phyloP scores from a whole-genome alignment of 2,888 invertebrate genomes.

The Drosophila birchii region DNA sequence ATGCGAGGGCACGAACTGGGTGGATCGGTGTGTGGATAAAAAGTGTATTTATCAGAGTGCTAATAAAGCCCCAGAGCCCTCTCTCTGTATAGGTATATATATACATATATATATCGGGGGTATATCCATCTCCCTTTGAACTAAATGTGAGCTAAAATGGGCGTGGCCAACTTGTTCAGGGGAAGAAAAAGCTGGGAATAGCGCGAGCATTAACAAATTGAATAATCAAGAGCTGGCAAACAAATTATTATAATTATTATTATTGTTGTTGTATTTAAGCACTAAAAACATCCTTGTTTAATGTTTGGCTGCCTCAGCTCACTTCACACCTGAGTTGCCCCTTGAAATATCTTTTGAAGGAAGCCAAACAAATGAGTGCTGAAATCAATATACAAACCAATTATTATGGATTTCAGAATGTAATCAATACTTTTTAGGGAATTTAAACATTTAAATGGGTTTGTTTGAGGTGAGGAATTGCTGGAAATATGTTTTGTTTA shows the following conservation, averaged over 20 bases:
- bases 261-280: neutral
- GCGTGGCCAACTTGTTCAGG: slow-evolving; percentile 17
- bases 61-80: slow-evolving; percentile 50
- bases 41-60: slow-evolving; percentile 69
- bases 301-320: slow-evolving; percentile 33
- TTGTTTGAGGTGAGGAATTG: neutral
- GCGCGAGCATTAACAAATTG: slow-evolving; percentile 28
- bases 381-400: slow-evolving; percentile 21
- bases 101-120: neutral
- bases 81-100: neutral
- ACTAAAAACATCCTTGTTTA: slow-evolving; percentile 23
- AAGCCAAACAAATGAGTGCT: slow-evolving; percentile 26
- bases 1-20: slow-evolving; percentile 40
- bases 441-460: neutral
- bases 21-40: slow-evolving; percentile 36
- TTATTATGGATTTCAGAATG: slow-evolving; percentile 28
- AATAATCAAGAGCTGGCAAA: slow-evolving; percentile 23
- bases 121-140: slow-evolving; percentile 18
- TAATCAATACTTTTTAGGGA: slow-evolving; percentile 11
- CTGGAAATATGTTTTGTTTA: neutral
- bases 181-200: neutral
- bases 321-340: slow-evolving; percentile 23
- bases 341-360: slow-evolving; percentile 4
- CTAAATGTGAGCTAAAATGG: slow-evolving; percentile 14
- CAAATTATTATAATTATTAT: slow-evolving; percentile 4